Base-by-base conservation (phyloP, 2,888 invertebrate genomes). In the Drosophila quinaria region DNA sequence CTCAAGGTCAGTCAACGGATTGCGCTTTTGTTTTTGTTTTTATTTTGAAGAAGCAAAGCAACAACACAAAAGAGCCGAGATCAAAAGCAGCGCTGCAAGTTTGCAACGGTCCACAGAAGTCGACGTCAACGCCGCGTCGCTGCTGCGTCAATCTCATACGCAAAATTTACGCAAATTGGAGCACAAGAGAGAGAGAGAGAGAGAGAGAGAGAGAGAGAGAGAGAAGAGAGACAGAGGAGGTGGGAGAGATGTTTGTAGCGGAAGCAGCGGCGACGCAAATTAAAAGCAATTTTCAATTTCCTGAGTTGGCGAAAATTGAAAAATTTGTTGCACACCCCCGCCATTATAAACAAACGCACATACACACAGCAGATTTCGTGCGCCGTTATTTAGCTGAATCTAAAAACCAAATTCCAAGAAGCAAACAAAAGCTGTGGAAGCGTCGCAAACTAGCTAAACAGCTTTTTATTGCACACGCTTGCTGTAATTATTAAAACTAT, bases 1-100 rank as follows among this genome's bases (percentile, higher is more conserved):
- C 83, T 86, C 90, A 90, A 90, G 90, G 90, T 90, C 90, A 90
- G 90, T 90, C 87, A 87, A 87, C 85, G 89, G 90, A 90, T 87
- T 80, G 67, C 35, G 39, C 17, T 54, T 44, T 35, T 46, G 47
- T 54, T 51, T 41, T 61, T 69, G 66, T 75, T 80, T 41, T 61
- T 69, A 64, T 75, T 80, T 70, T 64, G 59, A 58, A 62, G 61
- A 64, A 52, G 52, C 35, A 62, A 39, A 41, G 50, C 51, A 49
- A 58, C 61, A 61, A 58, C 61, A 61, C 25, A 62, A 54, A 47
- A 70, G 49, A 74, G 50, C 52, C 65, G 31, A 82, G 73, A 87
- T 81, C 80, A 85, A 76, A 78, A 74, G 81, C 68, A 59, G 78
- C 77, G 61, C 69, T 77, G 66, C 70, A 70, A 67, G 60, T 63